phyloP scores from a whole-genome alignment of 2,888 invertebrate species.

The Cordilura impudica region DNA sequence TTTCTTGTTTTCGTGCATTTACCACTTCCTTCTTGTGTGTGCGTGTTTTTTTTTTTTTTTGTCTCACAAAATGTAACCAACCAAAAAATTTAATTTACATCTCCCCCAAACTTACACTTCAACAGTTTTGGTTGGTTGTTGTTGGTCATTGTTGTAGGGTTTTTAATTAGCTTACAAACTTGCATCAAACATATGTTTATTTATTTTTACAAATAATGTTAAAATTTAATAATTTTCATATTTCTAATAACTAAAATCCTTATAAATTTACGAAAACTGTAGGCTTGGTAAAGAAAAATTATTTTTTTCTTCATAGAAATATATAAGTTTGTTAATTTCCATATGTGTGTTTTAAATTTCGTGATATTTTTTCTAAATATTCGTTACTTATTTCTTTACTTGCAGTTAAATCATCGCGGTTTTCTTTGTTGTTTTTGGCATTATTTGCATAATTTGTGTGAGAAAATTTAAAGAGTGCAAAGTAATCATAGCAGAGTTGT shows the following conservation, averaged over 20 bases:
- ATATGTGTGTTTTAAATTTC: too few species aligned
- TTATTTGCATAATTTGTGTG: too few species aligned
- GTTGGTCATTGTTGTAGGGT: background rate
- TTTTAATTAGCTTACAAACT: background rate
- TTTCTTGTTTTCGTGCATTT: slow-evolving; percentile 38
- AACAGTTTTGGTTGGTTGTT: background rate
- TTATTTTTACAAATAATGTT: background rate
- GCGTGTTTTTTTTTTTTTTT: background rate
- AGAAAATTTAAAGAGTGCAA: background rate
- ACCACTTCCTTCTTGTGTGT: slow-evolving; percentile 16
- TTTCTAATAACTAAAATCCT: background rate
- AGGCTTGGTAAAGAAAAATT: too few species aligned
- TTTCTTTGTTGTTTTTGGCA: too few species aligned
- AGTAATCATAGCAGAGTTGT: slow-evolving; percentile 11
- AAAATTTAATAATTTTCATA: background rate
- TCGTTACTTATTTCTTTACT: too few species aligned
- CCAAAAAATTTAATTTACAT: slow-evolving; percentile 14
- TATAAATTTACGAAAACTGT: background rate
- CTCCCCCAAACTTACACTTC: background rate
- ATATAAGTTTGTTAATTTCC: too few species aligned
- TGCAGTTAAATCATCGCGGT: too few species aligned
- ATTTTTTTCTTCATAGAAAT: too few species aligned
- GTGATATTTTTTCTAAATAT: too few species aligned
- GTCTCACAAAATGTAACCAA: slow-evolving; percentile 2
- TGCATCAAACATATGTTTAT: slow-evolving; percentile 14